Evolutionary conservation across 2,113 vertebrate species (phyloP), one percentile per base, ranked within the genome.

Genomic region (Lutjanus erythropterus): DNA sequence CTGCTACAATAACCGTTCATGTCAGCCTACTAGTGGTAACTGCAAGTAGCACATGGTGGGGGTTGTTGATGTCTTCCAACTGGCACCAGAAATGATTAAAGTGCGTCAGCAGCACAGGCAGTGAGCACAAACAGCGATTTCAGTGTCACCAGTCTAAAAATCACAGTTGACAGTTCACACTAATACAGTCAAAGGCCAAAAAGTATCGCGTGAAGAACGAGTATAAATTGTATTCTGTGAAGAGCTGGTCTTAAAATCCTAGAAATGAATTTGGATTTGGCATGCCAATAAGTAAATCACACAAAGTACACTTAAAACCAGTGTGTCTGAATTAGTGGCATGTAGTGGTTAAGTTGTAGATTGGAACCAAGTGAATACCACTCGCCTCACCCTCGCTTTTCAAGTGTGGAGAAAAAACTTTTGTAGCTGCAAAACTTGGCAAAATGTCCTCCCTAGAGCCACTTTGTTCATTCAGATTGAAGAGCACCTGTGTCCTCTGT

Each of bases 11-110:
- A 79, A 76, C 39, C 1, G 4, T 31, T 65, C 15, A 56, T 71
- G 69, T 80, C 76, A 82, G 37, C 33, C 27, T 60, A 41, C 53
- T 33, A 47, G 56, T 44, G 44, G 35, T 77, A 77, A 80, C 41
- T 66, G 53, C 44, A 65, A 81, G 78, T 64, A 76, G 21, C 62
- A 81, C 79, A 79, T 78, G 78, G 25, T 71, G 64, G 50, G 33
- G 37, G 35, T n/a, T 47, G 37, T 49, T 61, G 42, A 58, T 64
- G 25, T 72, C 47, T 29, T 67, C 71, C 85, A 52, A 68, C 33
- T 72, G 53, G 70, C 47, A 58, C 39, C 59, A 33, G 37, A 16
- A 8, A 50, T 49, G 5, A 6, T 47, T 42, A 8, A 53, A 49
- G 31, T 44, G 71, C 37, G 67, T 39, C 50, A 58, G 60, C 46